These are phyloP conservation scores for Cyclophora albipunctata DNA, from an alignment of 2,888 invertebrate genomes.

Conservation along the genomic window DNA sequence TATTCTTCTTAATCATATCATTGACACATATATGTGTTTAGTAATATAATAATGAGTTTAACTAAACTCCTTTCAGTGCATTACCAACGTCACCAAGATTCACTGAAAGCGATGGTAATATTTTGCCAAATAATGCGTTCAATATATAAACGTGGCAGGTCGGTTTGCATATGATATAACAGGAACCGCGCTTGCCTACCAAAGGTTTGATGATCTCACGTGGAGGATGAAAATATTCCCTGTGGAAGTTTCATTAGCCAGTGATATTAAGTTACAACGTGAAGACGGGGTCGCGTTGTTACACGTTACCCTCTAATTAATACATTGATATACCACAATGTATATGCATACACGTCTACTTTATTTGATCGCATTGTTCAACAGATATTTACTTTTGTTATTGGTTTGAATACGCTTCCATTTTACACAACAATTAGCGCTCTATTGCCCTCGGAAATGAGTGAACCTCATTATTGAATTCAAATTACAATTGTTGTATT, in stretches of 20 bases:
- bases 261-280: slow-evolving; percentile 51
- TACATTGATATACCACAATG: slow-evolving; percentile 42
- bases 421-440: slow-evolving; percentile 7
- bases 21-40: too few relatives aligned
- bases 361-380: too few relatives aligned
- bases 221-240: slow-evolving; percentile 28
- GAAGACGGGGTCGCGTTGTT: slow-evolving; percentile 34
- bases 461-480: slow-evolving; percentile 8
- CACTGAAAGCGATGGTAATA: too few relatives aligned
- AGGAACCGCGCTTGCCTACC: too few relatives aligned
- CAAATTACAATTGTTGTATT: slow-evolving; percentile 4
- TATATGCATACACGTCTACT: slow-evolving; percentile 18
- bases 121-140: too few relatives aligned
- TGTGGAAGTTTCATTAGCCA: slow-evolving; percentile 48
- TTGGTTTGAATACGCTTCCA: neutral
- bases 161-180: too few relatives aligned
- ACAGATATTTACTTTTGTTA: slow-evolving; percentile 7
- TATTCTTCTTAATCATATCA: too few relatives aligned
- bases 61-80: too few relatives aligned
- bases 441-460: slow-evolving; percentile 12
- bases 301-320: slow-evolving; percentile 56
- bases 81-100: too few relatives aligned
- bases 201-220: slow-evolving; percentile 5
- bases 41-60: too few relatives aligned
- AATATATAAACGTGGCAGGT: too few relatives aligned